Base-by-base conservation (phyloP, 2,113 vertebrate species). In the Ctenomys sociabilis region DNA sequence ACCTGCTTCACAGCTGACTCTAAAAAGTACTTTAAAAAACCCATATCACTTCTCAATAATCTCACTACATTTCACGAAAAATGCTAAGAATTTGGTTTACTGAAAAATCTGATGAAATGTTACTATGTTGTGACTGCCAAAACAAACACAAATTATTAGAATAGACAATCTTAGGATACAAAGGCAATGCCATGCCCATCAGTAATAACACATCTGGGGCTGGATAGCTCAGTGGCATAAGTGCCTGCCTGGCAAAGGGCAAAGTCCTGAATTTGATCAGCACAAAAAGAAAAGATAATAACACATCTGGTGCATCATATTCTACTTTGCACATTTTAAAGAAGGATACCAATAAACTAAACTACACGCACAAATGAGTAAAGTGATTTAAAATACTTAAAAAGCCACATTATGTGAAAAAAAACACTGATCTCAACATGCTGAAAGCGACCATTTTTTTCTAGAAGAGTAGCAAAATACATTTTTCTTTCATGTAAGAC, bases 261-360 rank as follows among this genome's bases (percentile, higher is more conserved):
- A 57, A 57, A 17, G 54, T 57, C 54, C 54, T 57, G 54, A 57
- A 57, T 57, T 57, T 57, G 54, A 57, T 57, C 54, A 57, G 54
- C 54, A 57, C 54, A 19, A 16, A 19, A 49, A 49, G 49, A 49
- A 57, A 16, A 57, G 16, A 57, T 19, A 57, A 57, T 16, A 4
- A 57, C 54, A 57, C 1, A 87, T 24, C 3, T 43, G 24, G 21
- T 54, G 35, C 43, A 94, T 3, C 72, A 6, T 61, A 91, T 80
- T 95, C 40, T 68, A 95, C 30, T 73, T 59, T 54, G 49, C 35
- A 73, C 45, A 92, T 94, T 92, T 81, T 90, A 40, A 88, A 81
- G 12, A 88, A 32, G 22, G 45, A 92, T 59, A 21, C 16, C 78
- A 7, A 72, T 24, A 97, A 95, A 93, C 12, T 73, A 89, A 37